Evolutionary conservation across 2,888 invertebrate genomes (phyloP), one percentile per base, ranked within the genome.

Genomic region (Sesamia inferens): DNA sequence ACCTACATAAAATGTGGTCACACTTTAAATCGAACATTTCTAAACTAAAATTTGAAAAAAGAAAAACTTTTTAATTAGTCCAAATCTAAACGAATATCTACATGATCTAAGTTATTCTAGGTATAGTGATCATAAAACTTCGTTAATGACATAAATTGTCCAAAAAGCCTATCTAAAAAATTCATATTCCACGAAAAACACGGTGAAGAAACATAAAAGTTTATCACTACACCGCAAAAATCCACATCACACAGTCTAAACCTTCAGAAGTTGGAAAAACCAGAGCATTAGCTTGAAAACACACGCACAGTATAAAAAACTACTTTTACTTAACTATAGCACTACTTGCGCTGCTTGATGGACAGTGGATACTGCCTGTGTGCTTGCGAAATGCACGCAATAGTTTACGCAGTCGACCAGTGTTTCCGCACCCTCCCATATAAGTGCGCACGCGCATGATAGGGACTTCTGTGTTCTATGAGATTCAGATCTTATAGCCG

Each of bases 371-470:
- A 82, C 81, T 82, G 71, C 13, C 39, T 19, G 61, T 73, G n/a
- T 69, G 70, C 57, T 77, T 57, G 78, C 39, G 54, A 42, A 71
- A 58, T 51, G 64, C 82, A 81, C 71, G 81, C 71, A 69, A 78
- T 62, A 39, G 44, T 55, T 62, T 44, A 71, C 78, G 71, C 82
- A 74, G 19, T 68, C 61, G 61, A 55, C 22, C 77, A 39, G 22
- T 19, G 16, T 71, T 81, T 81, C 82, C 81, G 68, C 22, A 71
- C 59, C 68, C 74, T 69, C 39, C 82, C 31, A 31, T 62, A n/a
- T 39, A 22, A n/a, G 22, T 22, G 63, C 42, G 65, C 54, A 3
- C 2, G 51, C 59, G 65, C 59, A 58, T 77, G 10, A 47, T 19
- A 55, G 13, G 44, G 11, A n/a, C 4, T 58, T 22, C 42, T 5